phyloP scores from a whole-genome alignment of 1,140 invertebrate species.

The Notospermus geniculatus region DNA sequence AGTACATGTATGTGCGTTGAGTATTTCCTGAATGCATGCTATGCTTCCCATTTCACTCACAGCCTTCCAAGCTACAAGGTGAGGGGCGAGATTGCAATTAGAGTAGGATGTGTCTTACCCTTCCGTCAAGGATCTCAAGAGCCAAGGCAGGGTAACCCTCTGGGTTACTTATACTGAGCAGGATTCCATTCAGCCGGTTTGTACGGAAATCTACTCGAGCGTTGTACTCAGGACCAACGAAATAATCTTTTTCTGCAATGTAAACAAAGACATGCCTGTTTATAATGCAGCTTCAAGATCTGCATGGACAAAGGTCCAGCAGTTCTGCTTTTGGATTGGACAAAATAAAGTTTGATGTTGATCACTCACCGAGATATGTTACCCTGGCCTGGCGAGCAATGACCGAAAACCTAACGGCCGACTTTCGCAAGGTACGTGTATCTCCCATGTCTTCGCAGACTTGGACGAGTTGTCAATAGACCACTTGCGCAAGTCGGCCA shows the following conservation, averaged over 20 bases:
- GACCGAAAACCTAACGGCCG: not conserved
- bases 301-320: no score
- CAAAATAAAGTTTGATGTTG: no score
- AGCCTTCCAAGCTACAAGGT: no score
- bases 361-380: constrained; percentile 64
- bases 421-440: not conserved
- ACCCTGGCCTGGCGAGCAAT: not conserved
- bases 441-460: not conserved
- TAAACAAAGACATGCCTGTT: constrained; percentile 13
- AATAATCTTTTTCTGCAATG: constrained; percentile 68
- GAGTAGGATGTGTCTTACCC: constrained; percentile 62
- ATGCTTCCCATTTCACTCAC: no score
- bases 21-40: no score
- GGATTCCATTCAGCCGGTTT: constrained; percentile 74
- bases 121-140: constrained; percentile 74
- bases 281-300: constrained; percentile 10
- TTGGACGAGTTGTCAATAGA: not conserved
- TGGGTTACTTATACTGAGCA: constrained; percentile 70
- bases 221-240: constrained; percentile 68
- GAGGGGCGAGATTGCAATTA: no score
- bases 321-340: no score
- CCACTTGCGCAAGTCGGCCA: no score
- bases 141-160: constrained; percentile 68
- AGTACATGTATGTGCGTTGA: no score
- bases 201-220: constrained; percentile 81